A percentile compares a stretch with the other conserved stretches of the same genome.
Evolutionary conservation across 1,140 invertebrate species (phyloP).

Genomic region (Pseudoatta argentina): DNA sequence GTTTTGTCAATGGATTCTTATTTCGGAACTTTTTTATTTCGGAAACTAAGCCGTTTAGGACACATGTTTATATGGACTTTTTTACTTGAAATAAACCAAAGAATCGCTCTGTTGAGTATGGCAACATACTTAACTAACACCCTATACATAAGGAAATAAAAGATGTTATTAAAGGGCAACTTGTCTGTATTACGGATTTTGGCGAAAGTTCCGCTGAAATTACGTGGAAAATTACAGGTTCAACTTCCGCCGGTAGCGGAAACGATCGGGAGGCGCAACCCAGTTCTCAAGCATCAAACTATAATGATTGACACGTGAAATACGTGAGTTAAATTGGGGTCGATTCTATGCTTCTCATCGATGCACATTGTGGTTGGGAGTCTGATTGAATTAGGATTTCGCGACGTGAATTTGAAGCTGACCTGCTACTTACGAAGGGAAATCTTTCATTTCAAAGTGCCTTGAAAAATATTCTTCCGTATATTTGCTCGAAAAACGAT

Average conservation of each 20-base stretch:
- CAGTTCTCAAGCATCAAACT: slow-evolving; percentile 64
- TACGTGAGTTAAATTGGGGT: slow-evolving; percentile 57
- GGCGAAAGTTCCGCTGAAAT: slow-evolving; percentile 80
- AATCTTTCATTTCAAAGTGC: slow-evolving; percentile 66
- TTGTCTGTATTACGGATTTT: slow-evolving; percentile 63
- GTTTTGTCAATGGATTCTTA: no score
- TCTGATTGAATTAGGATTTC: slow-evolving; percentile 72
- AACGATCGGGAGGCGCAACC: slow-evolving; percentile 71
- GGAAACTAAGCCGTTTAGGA: no score
- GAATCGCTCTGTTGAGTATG: no score
- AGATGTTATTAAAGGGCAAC: slow-evolving; percentile 34
- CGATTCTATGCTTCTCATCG: slow-evolving; percentile 37
- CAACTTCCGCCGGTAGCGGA: slow-evolving; percentile 81
- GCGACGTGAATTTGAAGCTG: slow-evolving; percentile 60
- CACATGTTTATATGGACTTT: no score
- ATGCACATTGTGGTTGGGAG: slow-evolving; percentile 31
- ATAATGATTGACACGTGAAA: slow-evolving; percentile 77
- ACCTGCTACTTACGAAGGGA: slow-evolving; percentile 67
- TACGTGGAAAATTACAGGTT: slow-evolving; percentile 80
- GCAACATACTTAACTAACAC: no score
- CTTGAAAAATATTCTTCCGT: slow-evolving; percentile 44
- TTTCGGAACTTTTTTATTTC: no score
- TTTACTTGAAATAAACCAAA: no score
- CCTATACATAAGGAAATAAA: background rate
- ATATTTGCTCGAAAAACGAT: slow-evolving; percentile 68